A percentile compares a stretch with the other conserved stretches of the same genome.
Evolutionary conservation across 2,888 invertebrate species (phyloP).

Genomic region (Desoria tigrina): DNA sequence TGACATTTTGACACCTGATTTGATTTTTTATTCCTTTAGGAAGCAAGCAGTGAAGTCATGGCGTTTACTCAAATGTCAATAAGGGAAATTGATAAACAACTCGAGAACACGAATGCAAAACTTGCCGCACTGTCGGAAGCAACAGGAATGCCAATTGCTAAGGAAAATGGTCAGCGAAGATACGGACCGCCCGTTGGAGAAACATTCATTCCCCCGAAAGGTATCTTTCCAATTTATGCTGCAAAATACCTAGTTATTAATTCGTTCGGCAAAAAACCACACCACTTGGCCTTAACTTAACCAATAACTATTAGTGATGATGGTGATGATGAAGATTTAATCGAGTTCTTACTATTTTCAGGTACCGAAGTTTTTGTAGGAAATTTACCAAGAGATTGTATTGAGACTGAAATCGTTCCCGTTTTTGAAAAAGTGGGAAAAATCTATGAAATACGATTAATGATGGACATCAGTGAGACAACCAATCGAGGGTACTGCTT

Average conservation of each 20-base stretch:
- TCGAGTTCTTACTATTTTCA: no score
- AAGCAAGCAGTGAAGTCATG: no score
- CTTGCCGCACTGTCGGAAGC: slow-evolving; percentile 19
- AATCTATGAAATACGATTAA: slow-evolving; percentile 74
- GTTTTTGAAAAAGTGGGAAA: slow-evolving; percentile 67
- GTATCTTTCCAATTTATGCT: no score
- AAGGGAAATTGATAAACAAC: neutral
- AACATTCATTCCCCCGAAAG: slow-evolving; percentile 61
- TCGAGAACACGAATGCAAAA: neutral
- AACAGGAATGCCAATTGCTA: slow-evolving; percentile 60
- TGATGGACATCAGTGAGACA: slow-evolving; percentile 80
- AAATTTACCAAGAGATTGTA: slow-evolving; percentile 73
- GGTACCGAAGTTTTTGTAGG: slow-evolving; percentile 72
- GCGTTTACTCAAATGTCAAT: neutral
- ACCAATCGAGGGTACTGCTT: slow-evolving; percentile 80
- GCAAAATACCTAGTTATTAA: no score
- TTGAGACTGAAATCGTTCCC: slow-evolving; percentile 73
- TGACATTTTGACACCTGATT: no score
- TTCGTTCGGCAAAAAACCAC: neutral
- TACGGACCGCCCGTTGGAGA: slow-evolving; percentile 66
- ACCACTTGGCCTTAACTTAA: neutral
- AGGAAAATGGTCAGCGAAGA: slow-evolving; percentile 77
- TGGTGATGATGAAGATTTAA: no score
- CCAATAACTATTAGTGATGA: neutral
- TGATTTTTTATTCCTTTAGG: no score